These are phyloP conservation scores for Mallotus villosus DNA, from an alignment of 2,797 vertebrate species.

Conservation along the genomic window DNA sequence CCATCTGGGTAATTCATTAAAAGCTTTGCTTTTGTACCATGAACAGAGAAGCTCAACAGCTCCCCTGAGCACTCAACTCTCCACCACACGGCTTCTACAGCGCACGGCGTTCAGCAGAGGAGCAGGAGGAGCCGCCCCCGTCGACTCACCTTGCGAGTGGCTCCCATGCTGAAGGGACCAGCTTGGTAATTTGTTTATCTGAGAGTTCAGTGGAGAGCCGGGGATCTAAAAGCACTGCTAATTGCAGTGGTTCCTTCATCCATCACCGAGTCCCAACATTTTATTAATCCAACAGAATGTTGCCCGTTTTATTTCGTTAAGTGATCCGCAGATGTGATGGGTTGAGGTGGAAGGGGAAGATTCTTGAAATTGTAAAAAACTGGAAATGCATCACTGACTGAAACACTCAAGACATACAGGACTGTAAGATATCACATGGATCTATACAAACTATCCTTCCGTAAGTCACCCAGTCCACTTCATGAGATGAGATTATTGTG, in stretches of 20 bases:
- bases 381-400: background rate
- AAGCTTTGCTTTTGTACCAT: slow-evolving; percentile 15
- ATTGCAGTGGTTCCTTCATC: slow-evolving; percentile 59
- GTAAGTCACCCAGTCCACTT: too few relatives aligned
- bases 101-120: slow-evolving; percentile 10
- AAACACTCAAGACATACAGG: too few relatives aligned
- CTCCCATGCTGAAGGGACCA: slow-evolving; percentile 43
- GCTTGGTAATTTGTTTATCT: slow-evolving; percentile 66
- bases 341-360: slow-evolving; percentile 27
- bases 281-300: slow-evolving; percentile 71
- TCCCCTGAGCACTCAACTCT: slow-evolving; percentile 41
- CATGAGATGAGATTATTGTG: too few relatives aligned
- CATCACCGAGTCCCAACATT: slow-evolving; percentile 66
- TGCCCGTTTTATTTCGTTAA: slow-evolving; percentile 69
- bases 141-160: slow-evolving; percentile 38
- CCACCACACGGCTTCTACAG: slow-evolving; percentile 33
- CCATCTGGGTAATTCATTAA: slow-evolving; percentile 51
- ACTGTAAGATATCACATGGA: too few relatives aligned
- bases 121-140: slow-evolving; percentile 33
- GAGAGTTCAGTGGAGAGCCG: slow-evolving; percentile 51
- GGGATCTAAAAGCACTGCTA: slow-evolving; percentile 50
- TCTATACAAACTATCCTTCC: too few relatives aligned
- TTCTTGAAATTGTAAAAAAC: background rate
- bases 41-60: slow-evolving; percentile 42
- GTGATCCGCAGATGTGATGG: slow-evolving; percentile 52